Evolutionary conservation across 2,888 invertebrate species (phyloP).

Genomic region (Oligia strigilis): DNA sequence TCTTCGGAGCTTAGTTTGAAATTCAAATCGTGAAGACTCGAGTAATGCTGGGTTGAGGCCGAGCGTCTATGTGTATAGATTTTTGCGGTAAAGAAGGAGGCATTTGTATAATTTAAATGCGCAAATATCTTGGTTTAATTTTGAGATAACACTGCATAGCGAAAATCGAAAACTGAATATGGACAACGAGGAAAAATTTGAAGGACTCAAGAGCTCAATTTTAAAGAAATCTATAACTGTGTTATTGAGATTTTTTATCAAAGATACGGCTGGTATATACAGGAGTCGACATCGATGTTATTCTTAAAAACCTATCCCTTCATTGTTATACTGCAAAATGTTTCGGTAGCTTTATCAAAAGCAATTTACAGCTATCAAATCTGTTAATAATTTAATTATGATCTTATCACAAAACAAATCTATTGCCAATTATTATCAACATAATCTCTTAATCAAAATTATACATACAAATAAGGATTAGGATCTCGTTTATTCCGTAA

Average conservation of each 20-base stretch:
- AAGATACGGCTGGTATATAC: background rate
- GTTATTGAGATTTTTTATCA: background rate
- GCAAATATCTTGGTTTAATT: background rate
- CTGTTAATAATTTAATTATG: slow-evolving; percentile 6
- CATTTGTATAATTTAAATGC: background rate
- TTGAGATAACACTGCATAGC: background rate
- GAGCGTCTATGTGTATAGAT: slow-evolving; percentile 40
- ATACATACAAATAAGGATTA: slow-evolving; percentile 4
- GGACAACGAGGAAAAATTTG: background rate
- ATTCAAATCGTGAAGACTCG: slow-evolving; percentile 68
- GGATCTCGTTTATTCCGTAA: background rate
- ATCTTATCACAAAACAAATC: slow-evolving; percentile 18
- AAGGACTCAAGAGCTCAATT: background rate
- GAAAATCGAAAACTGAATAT: background rate
- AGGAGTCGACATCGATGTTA: background rate
- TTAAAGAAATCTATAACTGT: background rate
- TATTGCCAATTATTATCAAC: background rate
- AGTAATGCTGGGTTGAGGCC: slow-evolving; percentile 59
- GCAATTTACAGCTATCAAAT: background rate
- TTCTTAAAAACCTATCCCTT: background rate
- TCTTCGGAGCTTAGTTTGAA: slow-evolving; percentile 69
- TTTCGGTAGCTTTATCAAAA: background rate
- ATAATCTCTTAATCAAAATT: background rate
- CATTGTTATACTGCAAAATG: background rate
- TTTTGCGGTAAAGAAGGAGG: slow-evolving; percentile 19